Conservation (phyloP, 2,888 invertebrate genomes). For the Helleia helle region DNA sequence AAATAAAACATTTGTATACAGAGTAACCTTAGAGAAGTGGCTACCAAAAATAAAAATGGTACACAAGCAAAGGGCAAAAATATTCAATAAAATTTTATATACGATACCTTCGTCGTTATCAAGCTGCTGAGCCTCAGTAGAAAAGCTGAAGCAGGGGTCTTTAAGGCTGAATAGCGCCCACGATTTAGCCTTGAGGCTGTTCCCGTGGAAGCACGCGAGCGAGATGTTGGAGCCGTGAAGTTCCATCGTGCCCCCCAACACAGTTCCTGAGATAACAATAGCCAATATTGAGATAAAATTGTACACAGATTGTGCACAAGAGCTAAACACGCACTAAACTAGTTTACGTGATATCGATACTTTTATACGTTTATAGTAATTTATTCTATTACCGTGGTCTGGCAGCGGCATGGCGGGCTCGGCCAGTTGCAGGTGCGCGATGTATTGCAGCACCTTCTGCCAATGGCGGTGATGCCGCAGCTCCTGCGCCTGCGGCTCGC, state of each 20-base stretch:
- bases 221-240: constrained; percentile 92
- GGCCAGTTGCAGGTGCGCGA: constrained; percentile 79
- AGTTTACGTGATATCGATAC: no score
- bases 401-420: constrained; percentile 84
- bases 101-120: constrained; percentile 78
- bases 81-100: no score
- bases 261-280: constrained; percentile 78
- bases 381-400: constrained; percentile 74
- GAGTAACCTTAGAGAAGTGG: no score
- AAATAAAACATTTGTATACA: no score
- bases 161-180: constrained; percentile 97
- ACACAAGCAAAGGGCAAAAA: no score
- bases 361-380: no score
- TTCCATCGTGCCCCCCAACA: constrained; percentile 91
- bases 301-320: no score
- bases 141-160: constrained; percentile 93
- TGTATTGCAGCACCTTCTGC: constrained; percentile 85
- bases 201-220: constrained; percentile 97
- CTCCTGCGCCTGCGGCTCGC: constrained; percentile 44
- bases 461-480: constrained; percentile 93
- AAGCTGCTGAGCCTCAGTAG: constrained; percentile 93
- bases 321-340: no score
- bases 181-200: constrained; percentile 95
- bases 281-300: no score
- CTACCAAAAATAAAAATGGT: no score